phyloP scores from a whole-genome alignment of 2,888 invertebrate genomes.

The Rhyacophila evoluta region DNA sequence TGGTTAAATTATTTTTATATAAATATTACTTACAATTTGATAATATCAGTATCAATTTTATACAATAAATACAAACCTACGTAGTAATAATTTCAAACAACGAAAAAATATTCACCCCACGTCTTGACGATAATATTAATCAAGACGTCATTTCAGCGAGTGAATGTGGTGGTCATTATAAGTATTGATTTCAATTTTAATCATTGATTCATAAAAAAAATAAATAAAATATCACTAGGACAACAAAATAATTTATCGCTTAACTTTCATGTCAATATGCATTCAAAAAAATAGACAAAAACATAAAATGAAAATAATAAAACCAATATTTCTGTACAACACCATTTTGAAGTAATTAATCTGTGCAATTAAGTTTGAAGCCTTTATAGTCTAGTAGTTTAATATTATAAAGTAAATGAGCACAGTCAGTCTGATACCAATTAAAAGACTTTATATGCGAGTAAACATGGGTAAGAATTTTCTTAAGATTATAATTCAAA shows the following conservation, averaged over 20 bases:
- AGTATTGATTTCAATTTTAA: not conserved
- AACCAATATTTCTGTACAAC: conserved; percentile 14
- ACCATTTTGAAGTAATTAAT: not conserved
- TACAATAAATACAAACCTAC: conserved; percentile 24
- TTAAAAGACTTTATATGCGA: not conserved
- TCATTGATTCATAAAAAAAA: not conserved
- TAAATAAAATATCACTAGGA: conserved; percentile 2
- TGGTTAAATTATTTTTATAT: conserved; percentile 7
- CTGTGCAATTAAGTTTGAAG: conserved; percentile 8
- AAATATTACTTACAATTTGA: conserved; percentile 6
- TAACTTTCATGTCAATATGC: not conserved
- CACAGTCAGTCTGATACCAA: conserved; percentile 4
- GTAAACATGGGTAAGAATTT: conserved; percentile 11
- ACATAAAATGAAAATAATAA: not conserved
- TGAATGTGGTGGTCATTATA: not conserved
- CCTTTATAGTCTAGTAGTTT: not conserved
- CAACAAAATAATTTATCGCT: not conserved
- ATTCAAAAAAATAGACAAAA: not conserved
- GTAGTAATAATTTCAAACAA: conserved; percentile 12
- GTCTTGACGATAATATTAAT: not conserved
- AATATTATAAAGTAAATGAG: not conserved
- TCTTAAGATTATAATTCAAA: not conserved
- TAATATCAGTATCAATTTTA: conserved; percentile 9
- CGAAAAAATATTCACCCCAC: conserved; percentile 5
- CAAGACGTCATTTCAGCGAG: not conserved